Base-by-base conservation (phyloP, 1,140 invertebrate species). In the Drosophila arizonae region DNA sequence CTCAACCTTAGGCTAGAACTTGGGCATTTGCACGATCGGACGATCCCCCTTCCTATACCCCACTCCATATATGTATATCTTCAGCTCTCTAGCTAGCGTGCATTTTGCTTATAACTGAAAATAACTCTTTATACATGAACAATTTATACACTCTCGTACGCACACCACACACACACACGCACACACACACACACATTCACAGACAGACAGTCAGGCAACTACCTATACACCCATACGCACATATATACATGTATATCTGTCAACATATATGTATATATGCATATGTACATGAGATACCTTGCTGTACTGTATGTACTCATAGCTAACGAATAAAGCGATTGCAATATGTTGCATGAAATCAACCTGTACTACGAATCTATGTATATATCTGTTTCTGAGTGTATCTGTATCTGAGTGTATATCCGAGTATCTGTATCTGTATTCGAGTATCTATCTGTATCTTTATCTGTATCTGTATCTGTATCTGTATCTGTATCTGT, bases 1-100 rank as follows among this genome's bases (percentile, higher is more conserved):
- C 50, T 15, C 26, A 15, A n/a, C 4, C n/a, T 26, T n/a, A 13
- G 50, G 6, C 10, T 8, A 15, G 50, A 28, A 9, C 6, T 51
- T n/a, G 26, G 24, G 13, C 50, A 51, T 51, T 9, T 39, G 11
- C 26, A 51, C 50, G 50, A 51, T 51, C 50, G 24, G 36, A 39
- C 36, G 36, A 39, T 4, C 24, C 6, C 43, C n/a, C 5, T 3
- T 21, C n/a, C 13, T 30, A 30, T 33, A 9, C 6, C 43, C 43
- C 43, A n/a, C n/a, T 21, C n/a, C 15, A 8, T 15, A 2, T 17
- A 21, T 24, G 3, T 15, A 2, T 17, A 21, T 11, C 46, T 24
- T 2, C 28, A 30, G 28, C 28, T 6, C 6, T 45, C n/a, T 45
- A 24, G 21, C 41, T 15, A 36, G 6, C 33, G 41, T 15, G n/a